phyloP scores from a whole-genome alignment of 2,888 invertebrate genomes.

The Callyntrura guangdongensis region DNA sequence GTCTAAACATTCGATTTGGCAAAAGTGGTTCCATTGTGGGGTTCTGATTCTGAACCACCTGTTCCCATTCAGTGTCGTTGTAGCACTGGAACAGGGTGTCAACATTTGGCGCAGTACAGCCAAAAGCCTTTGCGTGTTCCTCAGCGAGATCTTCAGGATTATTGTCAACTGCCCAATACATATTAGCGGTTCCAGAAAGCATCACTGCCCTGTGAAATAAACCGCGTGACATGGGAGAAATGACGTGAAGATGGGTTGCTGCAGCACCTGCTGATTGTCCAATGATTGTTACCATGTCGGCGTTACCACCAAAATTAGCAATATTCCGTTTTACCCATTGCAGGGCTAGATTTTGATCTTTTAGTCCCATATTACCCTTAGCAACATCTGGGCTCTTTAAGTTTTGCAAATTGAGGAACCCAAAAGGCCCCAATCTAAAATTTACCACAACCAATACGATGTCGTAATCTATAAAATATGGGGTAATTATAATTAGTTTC shows the following conservation, averaged over 20 bases:
- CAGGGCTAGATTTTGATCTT: background rate
- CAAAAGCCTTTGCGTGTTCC: background rate
- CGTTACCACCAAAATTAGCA: background rate
- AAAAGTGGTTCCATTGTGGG: background rate
- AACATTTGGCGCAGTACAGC: background rate
- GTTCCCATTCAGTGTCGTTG: background rate
- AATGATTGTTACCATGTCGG: background rate
- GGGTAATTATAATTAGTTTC: too few relatives aligned
- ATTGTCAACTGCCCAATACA: background rate
- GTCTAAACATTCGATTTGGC: background rate
- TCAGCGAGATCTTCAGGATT: background rate
- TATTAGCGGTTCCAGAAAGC: background rate
- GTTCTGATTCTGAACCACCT: background rate
- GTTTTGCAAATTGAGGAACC: background rate
- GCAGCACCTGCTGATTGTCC: background rate
- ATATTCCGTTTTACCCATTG: slow-evolving; percentile 32
- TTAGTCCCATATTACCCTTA: background rate
- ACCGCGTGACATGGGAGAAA: background rate
- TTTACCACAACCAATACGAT: background rate
- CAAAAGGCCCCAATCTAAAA: background rate
- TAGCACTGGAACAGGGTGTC: background rate
- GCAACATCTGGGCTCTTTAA: too few relatives aligned
- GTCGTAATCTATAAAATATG: slow-evolving; percentile 31
- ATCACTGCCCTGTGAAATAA: background rate
- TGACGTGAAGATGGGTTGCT: background rate